phyloP scores from a whole-genome alignment of 2,888 invertebrate species.

The Pecten maximus region DNA sequence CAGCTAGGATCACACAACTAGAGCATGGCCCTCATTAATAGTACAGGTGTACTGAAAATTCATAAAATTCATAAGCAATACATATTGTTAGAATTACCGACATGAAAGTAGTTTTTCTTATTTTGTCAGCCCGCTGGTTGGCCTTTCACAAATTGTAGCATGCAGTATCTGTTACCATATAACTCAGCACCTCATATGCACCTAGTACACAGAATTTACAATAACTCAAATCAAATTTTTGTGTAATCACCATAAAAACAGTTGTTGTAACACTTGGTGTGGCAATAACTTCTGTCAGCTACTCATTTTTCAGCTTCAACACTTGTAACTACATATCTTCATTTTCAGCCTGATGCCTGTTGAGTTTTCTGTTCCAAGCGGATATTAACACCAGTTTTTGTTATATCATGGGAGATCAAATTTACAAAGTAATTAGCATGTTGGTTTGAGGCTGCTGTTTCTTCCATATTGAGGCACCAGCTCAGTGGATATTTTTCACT shows the following conservation, averaged over 20 bases:
- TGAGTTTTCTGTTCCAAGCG: background rate
- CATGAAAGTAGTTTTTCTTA: background rate
- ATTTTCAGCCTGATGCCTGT: background rate
- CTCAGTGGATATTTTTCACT: background rate
- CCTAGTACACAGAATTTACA: background rate
- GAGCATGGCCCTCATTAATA: background rate
- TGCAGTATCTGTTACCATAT: background rate
- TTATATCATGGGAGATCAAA: constrained; percentile 28
- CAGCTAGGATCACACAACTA: background rate
- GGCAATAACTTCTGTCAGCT: background rate
- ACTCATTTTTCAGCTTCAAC: background rate
- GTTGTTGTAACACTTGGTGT: background rate
- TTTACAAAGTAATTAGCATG: constrained; percentile 20
- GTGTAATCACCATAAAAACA: background rate
- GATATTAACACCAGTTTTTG: background rate
- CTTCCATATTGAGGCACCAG: background rate
- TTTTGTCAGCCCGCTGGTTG: background rate
- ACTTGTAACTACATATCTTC: background rate
- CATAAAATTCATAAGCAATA: background rate
- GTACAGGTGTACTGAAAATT: background rate
- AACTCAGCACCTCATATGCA: background rate
- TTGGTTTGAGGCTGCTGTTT: background rate
- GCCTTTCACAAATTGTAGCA: background rate
- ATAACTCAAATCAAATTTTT: constrained; percentile 3
- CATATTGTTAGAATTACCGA: background rate